phyloP scores from a whole-genome alignment of 2,888 invertebrate species.

The Spilosoma lubricipeda region DNA sequence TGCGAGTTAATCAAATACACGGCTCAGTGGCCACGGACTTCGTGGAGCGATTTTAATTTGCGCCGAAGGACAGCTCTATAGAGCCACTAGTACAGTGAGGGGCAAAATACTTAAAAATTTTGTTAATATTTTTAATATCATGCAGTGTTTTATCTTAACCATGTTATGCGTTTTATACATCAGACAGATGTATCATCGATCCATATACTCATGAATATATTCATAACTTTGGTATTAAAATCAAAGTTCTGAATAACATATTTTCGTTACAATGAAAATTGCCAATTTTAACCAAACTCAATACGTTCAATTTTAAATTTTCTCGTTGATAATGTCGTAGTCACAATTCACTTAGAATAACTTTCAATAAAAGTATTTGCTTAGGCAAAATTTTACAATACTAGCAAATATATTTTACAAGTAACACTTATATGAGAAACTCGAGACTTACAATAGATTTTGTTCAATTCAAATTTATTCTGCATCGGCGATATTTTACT shows the following conservation, averaged over 20 bases:
- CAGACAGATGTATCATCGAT: too few species aligned
- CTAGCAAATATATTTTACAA: background rate
- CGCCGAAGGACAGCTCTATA: conserved; percentile 34
- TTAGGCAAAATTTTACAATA: background rate
- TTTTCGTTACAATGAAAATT: too few species aligned
- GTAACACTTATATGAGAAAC: conserved; percentile 22
- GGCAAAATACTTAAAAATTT: conserved; percentile 23
- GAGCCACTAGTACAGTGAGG: conserved; percentile 31
- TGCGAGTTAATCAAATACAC: conserved; percentile 56
- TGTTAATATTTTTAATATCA: background rate
- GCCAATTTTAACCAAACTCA: too few species aligned
- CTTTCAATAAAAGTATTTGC: background rate
- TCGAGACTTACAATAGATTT: conserved; percentile 15
- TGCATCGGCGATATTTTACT: conserved; percentile 29
- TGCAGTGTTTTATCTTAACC: background rate
- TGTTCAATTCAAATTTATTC: conserved; percentile 26
- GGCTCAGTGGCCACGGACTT: conserved; percentile 49
- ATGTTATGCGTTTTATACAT: background rate
- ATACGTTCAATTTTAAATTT: background rate
- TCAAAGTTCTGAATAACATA: background rate
- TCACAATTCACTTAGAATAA: background rate
- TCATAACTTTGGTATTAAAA: background rate
- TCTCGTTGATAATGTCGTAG: background rate
- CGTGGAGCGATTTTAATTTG: conserved; percentile 56
- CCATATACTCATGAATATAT: too few species aligned